phyloP scores from a whole-genome alignment of 2,888 invertebrate genomes.

The Hemithea aestivaria region DNA sequence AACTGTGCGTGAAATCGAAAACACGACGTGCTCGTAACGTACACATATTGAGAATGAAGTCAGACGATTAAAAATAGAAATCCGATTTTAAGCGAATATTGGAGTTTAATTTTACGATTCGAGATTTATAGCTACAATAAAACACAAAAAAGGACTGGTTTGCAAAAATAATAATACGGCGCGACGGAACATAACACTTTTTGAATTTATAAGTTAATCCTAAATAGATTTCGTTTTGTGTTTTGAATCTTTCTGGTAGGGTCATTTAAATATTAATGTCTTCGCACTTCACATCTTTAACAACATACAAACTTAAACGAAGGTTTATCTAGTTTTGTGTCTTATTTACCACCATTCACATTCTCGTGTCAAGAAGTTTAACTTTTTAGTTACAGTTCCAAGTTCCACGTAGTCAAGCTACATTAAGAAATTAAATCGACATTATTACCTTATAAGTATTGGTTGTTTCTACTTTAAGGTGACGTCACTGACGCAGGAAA shows the following conservation, averaged over 20 bases:
- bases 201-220: no score
- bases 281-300: constrained; percentile 13
- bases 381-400: constrained; percentile 15
- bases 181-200: constrained; percentile 22
- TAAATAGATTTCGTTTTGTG: neutral
- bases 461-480: constrained; percentile 41
- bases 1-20: constrained; percentile 41
- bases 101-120: constrained; percentile 46
- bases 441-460: constrained; percentile 47
- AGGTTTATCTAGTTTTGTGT: constrained; percentile 1
- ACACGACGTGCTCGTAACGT: constrained; percentile 41
- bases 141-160: constrained; percentile 29
- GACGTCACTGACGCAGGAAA: constrained; percentile 66
- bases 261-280: constrained; percentile 1
- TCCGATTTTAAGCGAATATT: constrained; percentile 47
- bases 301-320: constrained; percentile 6
- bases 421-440: constrained; percentile 37
- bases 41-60: constrained; percentile 49
- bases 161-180: constrained; percentile 36
- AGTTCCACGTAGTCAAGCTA: constrained; percentile 18
- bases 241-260: no score
- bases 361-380: constrained; percentile 17
- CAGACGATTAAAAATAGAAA: constrained; percentile 65
- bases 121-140: constrained; percentile 46
- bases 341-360: constrained; percentile 19